A percentile compares a stretch with the other conserved stretches of the same genome.
These are phyloP conservation scores for Agrotis puta DNA, from an alignment of 2,888 invertebrate genomes.

Conservation along the genomic window DNA sequence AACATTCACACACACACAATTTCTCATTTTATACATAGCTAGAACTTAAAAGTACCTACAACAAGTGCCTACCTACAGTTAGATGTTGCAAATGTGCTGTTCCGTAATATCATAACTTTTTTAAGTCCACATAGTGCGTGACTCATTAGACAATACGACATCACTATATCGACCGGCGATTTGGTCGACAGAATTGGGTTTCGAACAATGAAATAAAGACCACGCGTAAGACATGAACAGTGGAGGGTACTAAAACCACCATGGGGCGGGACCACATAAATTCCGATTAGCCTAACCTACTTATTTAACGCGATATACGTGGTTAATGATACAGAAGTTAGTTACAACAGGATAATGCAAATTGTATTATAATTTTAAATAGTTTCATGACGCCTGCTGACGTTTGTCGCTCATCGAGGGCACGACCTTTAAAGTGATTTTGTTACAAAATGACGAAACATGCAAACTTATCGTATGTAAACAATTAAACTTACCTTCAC, in stretches of 20 bases:
- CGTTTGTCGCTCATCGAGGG: slow-evolving; percentile 79
- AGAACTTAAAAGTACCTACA: slow-evolving; percentile 39
- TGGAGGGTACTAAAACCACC: slow-evolving; percentile 32
- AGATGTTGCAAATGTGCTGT: slow-evolving; percentile 45
- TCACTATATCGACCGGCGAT: slow-evolving; percentile 63
- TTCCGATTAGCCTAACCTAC: slow-evolving; percentile 2
- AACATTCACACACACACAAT: slow-evolving; percentile 35
- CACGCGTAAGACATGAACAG: slow-evolving; percentile 50
- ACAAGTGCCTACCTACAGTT: slow-evolving; percentile 29
- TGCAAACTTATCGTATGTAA: slow-evolving; percentile 44
- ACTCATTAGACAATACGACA: slow-evolving; percentile 58
- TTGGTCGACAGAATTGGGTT: slow-evolving; percentile 52
- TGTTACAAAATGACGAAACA: slow-evolving; percentile 41
- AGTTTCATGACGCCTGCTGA: slow-evolving; percentile 81
- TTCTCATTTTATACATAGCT: slow-evolving; percentile 46
- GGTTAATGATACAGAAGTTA: slow-evolving; percentile 42
- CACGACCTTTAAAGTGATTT: slow-evolving; percentile 78
- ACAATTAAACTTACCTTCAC: slow-evolving; percentile 93
- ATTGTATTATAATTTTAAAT: slow-evolving; percentile 72
- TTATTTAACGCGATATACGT: slow-evolving; percentile 7
- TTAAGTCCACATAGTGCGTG: slow-evolving; percentile 47
- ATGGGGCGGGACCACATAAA: slow-evolving; percentile 46
- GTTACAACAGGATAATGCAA: slow-evolving; percentile 68
- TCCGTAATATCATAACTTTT: slow-evolving; percentile 49
- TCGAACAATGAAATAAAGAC: slow-evolving; percentile 59